Base-by-base conservation (phyloP, 2,888 invertebrate species). In the Azorinus chamasolen region DNA sequence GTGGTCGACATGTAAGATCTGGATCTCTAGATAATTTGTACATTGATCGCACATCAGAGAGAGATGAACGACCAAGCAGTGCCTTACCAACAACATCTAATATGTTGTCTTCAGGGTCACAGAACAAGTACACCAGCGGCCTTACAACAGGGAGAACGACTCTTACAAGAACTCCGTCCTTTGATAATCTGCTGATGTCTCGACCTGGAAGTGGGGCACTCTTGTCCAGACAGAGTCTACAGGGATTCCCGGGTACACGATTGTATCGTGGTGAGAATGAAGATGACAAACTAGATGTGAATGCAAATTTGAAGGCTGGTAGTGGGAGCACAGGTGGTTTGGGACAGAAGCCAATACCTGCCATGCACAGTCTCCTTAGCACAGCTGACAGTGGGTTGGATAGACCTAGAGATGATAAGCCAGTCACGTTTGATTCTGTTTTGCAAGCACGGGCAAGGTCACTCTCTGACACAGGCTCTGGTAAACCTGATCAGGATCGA, bases 141-240 rank as follows among this genome's bases (percentile, higher is more conserved):
- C 48, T 78, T 10, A 78, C 81, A 18, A 81, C 77, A 8, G 75
- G 81, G n/a, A 41, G 81, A 27, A 77, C 80, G 32, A 66, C 70
- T 5, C 48, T 81, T 32, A 75, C 74, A 16, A 54, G 86, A 51
- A 82, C 83, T 32, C 86, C 86, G n/a, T 86, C 86, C 6, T 41
- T 84, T 24, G 86, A 86, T 59, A 86, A 86, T 64, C 71, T 86
- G 12, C 64, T 79, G 39, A 59, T 82, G 61, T 62, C 83, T 2
- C 65, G 79, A 51, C 80, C 71, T 39, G 41, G 75, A 27, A 48
- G 74, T 48, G 59, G 66, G 32, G 54, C 72, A 10, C 48, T 59
- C 41, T 65, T 65, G 32, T 68, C 73, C 24, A 69, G 81, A 16
- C 25, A 68, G 16, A 71, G 75, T 55, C 50, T 77, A 51, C 32